These are phyloP conservation scores for Phacellophora camtschatica DNA, from an alignment of 30 jellyfish, hydroid and myxozoan species.

Conservation along the genomic window DNA sequence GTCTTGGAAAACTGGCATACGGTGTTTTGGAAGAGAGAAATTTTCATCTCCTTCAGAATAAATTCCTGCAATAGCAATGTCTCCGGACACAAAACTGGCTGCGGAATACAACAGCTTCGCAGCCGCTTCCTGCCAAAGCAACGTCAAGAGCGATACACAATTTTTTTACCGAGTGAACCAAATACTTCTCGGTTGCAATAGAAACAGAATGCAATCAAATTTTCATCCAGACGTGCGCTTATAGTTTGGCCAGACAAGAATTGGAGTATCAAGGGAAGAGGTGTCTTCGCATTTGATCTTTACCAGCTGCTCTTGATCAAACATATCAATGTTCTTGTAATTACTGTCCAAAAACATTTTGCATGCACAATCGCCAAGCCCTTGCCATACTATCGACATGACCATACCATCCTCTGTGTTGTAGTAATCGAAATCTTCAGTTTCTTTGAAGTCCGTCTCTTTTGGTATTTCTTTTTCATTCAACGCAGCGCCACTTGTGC, in stretches of 20 bases:
- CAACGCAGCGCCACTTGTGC: too few relatives aligned
- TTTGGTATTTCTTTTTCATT: too few relatives aligned
- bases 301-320: not conserved
- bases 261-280: slow-evolving; percentile 6
- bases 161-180: slow-evolving; percentile 14
- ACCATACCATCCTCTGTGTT: too few relatives aligned
- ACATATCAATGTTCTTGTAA: not conserved
- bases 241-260: slow-evolving; percentile 8
- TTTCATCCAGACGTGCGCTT: slow-evolving; percentile 7
- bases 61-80: not conserved
- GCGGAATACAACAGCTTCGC: slow-evolving; percentile 30
- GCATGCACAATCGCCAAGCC: not conserved
- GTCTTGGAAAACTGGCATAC: not conserved
- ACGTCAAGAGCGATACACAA: slow-evolving; percentile 36
- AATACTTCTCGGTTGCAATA: not conserved
- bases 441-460: too few relatives aligned
- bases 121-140: slow-evolving; percentile 20
- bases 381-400: slow-evolving; percentile 24
- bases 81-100: slow-evolving; percentile 1
- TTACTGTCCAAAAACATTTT: slow-evolving; percentile 3
- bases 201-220: not conserved
- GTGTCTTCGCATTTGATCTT: not conserved
- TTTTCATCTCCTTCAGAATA: not conserved
- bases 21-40: not conserved
- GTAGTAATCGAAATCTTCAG: too few relatives aligned